Evolutionary conservation across 2,797 vertebrate species (phyloP), one percentile per base, ranked within the genome.

Genomic region (Echeneis naucrates): DNA sequence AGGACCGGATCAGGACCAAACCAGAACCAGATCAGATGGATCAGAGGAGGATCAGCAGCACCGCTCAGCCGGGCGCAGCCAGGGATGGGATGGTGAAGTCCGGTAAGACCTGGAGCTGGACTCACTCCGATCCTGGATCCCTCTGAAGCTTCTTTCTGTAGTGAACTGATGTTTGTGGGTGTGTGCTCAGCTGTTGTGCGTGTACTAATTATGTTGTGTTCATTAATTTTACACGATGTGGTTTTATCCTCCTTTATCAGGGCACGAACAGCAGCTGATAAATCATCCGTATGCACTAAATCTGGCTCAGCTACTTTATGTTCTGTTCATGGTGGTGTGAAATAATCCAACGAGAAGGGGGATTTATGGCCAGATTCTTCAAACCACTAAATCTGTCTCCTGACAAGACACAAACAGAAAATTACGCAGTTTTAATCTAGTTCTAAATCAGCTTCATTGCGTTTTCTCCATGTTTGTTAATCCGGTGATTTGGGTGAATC

Each of bases 81-180:
- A 81, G 90, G 78, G 95, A 94, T 13, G 87, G 94, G 13, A 89
- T 96, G 84, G 87, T 93, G 77, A 95, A 96, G 92, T 97, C 96
- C 75, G 97, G 97, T 98, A 96, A 96, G 96, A 73, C 12, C 33
- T 19, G 40, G 26, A 63, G 38, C n/a, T 30, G 62, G 65, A 59
- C 23, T 1, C 30, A 53, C 13, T 32, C 23, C 8, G 67, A 24
- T 59, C 50, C 63, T 54, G 58, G 32, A 47, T 51, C 53, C 53
- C 50, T 24, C 53, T 63, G 42, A 14, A 21, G 44, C 9, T 11
- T 47, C 19, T 23, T n/a, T 26, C 30, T 52, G 14, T 19, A 19
- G 45, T 47, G 21, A 47, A 23, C 10, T 13, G 2, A 47, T 13
- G n/a, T 23, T n/a, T 47, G 21, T 23, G 45, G 45, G 45, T 23